Conservation (phyloP, 2,113 vertebrate genomes). For the Riparia riparia region DNA sequence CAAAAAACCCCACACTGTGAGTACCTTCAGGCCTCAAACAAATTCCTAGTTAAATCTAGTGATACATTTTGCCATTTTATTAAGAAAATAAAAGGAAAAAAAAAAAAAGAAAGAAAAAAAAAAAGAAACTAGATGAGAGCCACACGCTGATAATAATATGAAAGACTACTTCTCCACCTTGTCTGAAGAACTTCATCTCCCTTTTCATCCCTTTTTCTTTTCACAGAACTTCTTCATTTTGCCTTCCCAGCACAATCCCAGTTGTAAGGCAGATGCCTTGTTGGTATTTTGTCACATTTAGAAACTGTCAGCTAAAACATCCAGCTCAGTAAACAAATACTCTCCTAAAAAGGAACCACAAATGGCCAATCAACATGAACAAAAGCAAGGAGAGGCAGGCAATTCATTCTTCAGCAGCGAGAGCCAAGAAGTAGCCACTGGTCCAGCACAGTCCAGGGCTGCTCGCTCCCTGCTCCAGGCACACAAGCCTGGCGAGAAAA, state of each 20-base stretch:
- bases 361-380: not conserved
- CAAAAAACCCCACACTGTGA: not conserved
- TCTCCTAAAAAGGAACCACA: not conserved
- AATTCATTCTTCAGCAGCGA: not conserved
- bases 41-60: not conserved
- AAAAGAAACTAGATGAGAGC: not conserved
- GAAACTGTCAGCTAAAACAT: not conserved
- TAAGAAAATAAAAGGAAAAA: not conserved
- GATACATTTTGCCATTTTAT: not conserved
- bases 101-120: not conserved
- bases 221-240: not conserved
- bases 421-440: not conserved
- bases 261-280: not conserved
- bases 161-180: not conserved
- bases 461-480: not conserved
- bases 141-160: not conserved
- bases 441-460: rapidly evolving
- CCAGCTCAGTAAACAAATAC: not conserved
- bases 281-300: not conserved
- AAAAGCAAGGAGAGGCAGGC: not conserved
- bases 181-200: not conserved
- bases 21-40: not conserved
- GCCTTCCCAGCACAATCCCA: rapidly evolving
- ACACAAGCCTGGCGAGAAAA: not conserved
- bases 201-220: not conserved